Evolutionary conservation across 2,113 vertebrate genomes (phyloP).

Genomic region (Eleginops maclovinus): DNA sequence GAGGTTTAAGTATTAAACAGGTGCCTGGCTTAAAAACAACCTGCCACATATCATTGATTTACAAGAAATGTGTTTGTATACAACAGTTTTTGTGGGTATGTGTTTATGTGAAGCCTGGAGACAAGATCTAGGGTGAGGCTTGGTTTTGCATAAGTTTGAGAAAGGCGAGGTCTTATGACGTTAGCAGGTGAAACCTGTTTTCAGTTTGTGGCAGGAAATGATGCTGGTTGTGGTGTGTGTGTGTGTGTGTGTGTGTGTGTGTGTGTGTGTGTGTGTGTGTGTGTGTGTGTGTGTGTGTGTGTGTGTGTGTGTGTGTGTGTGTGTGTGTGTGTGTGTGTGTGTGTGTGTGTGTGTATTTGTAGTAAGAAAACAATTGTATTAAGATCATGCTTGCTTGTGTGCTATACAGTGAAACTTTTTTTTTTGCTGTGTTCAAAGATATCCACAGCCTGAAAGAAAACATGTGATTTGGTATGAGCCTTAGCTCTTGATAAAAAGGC

Average conservation of each 20-base stretch:
- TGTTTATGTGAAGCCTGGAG: slow-evolving; percentile 39
- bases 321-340: slow-evolving; percentile 22
- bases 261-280: slow-evolving; percentile 31
- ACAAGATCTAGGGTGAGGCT: slow-evolving; percentile 58
- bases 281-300: slow-evolving; percentile 21
- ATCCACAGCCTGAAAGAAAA: neutral
- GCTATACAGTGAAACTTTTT: slow-evolving; percentile 5
- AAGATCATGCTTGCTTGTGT: slow-evolving; percentile 14
- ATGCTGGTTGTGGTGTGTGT: slow-evolving; percentile 47
- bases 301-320: slow-evolving; percentile 11
- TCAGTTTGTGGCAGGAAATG: slow-evolving; percentile 70
- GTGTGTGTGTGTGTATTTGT: slow-evolving; percentile 16
- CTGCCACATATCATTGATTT: neutral
- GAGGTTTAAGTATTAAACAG: no score
- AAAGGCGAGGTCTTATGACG: slow-evolving; percentile 68
- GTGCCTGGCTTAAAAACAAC: neutral
- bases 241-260: slow-evolving; percentile 2
- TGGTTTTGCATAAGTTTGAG: slow-evolving; percentile 53
- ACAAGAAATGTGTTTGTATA: neutral
- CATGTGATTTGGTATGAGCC: neutral
- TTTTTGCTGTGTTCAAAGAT: neutral
- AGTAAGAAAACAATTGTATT: slow-evolving; percentile 29
- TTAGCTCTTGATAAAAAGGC: neutral
- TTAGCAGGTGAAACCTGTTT: slow-evolving; percentile 79
- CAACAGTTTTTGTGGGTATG: neutral